A percentile compares a stretch with the other conserved stretches of the same genome.
These are phyloP conservation scores for Manis pentadactyla DNA, from an alignment of 2,797 vertebrate species.

Conservation along the genomic window DNA sequence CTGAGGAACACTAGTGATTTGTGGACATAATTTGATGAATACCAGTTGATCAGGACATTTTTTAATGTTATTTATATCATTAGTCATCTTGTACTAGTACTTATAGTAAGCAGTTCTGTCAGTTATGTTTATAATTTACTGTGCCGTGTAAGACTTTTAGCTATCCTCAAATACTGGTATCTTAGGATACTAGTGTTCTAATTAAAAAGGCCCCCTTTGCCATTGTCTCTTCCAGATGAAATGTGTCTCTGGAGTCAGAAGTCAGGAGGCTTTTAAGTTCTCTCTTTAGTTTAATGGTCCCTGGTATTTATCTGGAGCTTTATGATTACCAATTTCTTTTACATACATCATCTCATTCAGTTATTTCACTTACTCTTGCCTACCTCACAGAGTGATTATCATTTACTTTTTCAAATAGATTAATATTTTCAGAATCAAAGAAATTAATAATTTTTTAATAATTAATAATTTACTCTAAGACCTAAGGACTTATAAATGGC, in stretches of 20 bases:
- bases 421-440: slow-evolving; percentile 23
- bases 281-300: neutral
- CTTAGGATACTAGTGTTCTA: neutral
- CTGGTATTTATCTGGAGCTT: neutral
- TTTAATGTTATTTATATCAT: neutral
- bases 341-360: neutral
- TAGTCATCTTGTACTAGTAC: neutral
- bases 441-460: neutral
- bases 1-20: slow-evolving; percentile 47
- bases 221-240: neutral
- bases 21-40: slow-evolving; percentile 48
- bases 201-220: slow-evolving; percentile 27
- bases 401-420: slow-evolving; percentile 38
- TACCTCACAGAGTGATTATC: neutral
- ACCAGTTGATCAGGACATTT: neutral
- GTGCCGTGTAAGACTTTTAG: neutral
- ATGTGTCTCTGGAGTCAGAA: neutral
- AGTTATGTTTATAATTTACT: slow-evolving; percentile 36
- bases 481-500: neutral
- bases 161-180: neutral
- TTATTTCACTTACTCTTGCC: neutral
- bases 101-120: neutral
- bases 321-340: slow-evolving; percentile 22
- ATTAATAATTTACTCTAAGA: neutral
- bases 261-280: neutral